phyloP scores from a whole-genome alignment of 2,797 vertebrate genomes.

The Philypnodon macrostomus region DNA sequence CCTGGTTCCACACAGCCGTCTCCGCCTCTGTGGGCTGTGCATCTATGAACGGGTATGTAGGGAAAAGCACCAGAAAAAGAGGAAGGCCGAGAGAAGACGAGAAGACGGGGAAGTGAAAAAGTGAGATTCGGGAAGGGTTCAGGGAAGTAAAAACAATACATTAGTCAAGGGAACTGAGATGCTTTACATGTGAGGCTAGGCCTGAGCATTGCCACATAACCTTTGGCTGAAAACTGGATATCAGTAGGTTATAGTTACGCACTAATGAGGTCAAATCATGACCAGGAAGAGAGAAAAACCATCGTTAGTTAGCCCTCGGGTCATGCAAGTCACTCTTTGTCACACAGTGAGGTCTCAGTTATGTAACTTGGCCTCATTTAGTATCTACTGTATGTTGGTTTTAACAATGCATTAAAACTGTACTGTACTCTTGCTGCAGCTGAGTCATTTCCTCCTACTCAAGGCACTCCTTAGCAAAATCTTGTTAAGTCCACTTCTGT shows the following conservation, averaged over 20 bases:
- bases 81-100: constrained; percentile 16
- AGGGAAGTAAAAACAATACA: constrained; percentile 4
- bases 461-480: too few species aligned
- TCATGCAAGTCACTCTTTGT: constrained; percentile 36
- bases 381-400: too few species aligned
- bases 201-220: constrained; percentile 8
- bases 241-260: constrained; percentile 10
- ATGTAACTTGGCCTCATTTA: too few species aligned
- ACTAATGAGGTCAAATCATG: constrained; percentile 31
- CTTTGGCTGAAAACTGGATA: constrained; percentile 2
- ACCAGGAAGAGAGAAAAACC: constrained; percentile 20
- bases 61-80: constrained; percentile 5
- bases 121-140: constrained; percentile 21
- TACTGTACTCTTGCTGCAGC: too few species aligned
- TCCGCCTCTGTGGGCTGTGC: constrained; percentile 92
- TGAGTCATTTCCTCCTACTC: too few species aligned
- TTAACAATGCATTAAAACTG: too few species aligned
- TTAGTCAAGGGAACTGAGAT: constrained; percentile 32
- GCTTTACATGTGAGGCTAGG: too few species aligned
- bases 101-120: constrained; percentile 42
- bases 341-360: too few species aligned
- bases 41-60: constrained; percentile 69
- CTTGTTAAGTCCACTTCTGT: background rate
- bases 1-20: constrained; percentile 92
- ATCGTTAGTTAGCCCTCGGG: constrained; percentile 14